These are phyloP conservation scores for Netelia inedita DNA, from an alignment of 2,888 invertebrate species.

Conservation along the genomic window DNA sequence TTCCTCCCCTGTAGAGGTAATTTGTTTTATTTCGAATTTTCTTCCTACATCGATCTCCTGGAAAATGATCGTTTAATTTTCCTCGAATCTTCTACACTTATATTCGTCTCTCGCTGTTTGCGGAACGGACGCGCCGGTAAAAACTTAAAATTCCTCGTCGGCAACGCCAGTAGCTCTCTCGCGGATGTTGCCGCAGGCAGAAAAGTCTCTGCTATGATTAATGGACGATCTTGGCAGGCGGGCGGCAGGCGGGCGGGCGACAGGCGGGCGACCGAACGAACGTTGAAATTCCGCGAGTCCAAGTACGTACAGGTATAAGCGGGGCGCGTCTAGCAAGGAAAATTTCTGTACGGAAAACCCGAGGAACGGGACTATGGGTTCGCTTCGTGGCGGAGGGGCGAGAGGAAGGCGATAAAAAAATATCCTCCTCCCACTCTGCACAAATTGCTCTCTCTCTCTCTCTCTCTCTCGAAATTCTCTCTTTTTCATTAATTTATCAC, in stretches of 20 bases:
- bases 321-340: neutral
- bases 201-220: slow-evolving; percentile 55
- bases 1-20: no score
- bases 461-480: slow-evolving; percentile 35
- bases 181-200: slow-evolving; percentile 49
- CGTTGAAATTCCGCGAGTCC: slow-evolving; percentile 32
- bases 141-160: slow-evolving; percentile 58
- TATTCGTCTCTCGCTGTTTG: slow-evolving; percentile 3
- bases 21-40: neutral
- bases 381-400: neutral
- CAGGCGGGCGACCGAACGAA: slow-evolving; percentile 30
- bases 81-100: neutral
- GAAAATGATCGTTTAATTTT: neutral
- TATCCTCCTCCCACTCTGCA: neutral
- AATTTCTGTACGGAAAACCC: slow-evolving; percentile 35
- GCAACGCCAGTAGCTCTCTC: slow-evolving; percentile 52
- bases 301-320: neutral
- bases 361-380: slow-evolving; percentile 26
- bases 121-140: slow-evolving; percentile 34
- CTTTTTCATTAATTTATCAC: slow-evolving; percentile 49
- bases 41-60: neutral
- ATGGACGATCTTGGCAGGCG: slow-evolving; percentile 48
- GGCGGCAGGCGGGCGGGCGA: neutral
- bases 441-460: slow-evolving; percentile 47
- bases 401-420: slow-evolving; percentile 16